Base-by-base conservation (phyloP, 1,140 invertebrate species). In the Trypoxylus dichotomus region DNA sequence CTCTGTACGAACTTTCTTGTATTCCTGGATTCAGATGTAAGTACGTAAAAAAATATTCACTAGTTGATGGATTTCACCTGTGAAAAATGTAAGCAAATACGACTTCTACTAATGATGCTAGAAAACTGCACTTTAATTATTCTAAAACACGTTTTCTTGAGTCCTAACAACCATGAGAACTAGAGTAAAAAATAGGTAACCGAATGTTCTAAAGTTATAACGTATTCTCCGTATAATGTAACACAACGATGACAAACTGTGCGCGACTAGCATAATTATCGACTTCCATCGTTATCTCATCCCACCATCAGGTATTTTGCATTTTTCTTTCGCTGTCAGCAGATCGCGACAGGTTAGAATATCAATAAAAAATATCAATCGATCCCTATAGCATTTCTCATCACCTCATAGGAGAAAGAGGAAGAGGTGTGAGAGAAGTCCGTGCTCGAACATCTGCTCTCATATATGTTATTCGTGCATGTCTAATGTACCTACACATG, bases 381-480 rank as follows among this genome's bases (percentile, higher is more conserved):
- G 21, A 19, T n/a, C 21, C n/a, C 27, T 29, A 68, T 10, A 68
- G 60, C 11, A 13, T 54, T 54, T 54, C 47, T 54, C 32, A 37
- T 37, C 32, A 37, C 32, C 32, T 37, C 47, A 13, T 27, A 8
- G 21, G 7, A 6, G 60, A 29, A 29, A 68, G 21, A 25, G 60
- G 24, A 68, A 27, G 24, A 68, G 60, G 21, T 24, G 60, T 68
- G 47, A 13, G 60, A 68, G 60, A 68, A 68, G 27, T 68, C 24
- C n/a, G 21, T 60, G n/a, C n/a, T 27, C 60, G 60, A 68, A 68
- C 60, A 68, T 68, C 60, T 68, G 60, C 60, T 68, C 27, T 15
- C 24, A 2, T 68, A 68, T 68, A 13, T 19, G 47, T 19, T 68
- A 8, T 68, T 8, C 47, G 47, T 54, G 47, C 47, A 19, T 54